Conservation (phyloP, 2,888 invertebrate genomes). For the Sabatieria punctata region DNA sequence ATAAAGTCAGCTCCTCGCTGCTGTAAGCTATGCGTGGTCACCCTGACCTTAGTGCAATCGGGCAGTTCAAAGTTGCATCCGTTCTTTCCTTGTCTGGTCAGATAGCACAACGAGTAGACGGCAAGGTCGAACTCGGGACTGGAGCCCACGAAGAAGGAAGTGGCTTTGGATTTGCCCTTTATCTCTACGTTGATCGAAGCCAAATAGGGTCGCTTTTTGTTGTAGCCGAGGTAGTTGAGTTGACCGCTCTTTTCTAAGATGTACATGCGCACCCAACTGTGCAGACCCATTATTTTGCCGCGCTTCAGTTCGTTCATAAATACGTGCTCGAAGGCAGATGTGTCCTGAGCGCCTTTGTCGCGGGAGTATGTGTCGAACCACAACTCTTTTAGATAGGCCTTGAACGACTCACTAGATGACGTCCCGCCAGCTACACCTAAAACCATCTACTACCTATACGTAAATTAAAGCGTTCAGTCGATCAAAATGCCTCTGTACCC, state of each 20-base stretch:
- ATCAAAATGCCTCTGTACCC: no score
- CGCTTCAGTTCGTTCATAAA: conserved; percentile 55
- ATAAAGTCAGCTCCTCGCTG: no score
- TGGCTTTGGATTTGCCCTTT: background rate
- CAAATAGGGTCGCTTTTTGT: conserved; percentile 40
- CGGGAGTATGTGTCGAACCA: conserved; percentile 54
- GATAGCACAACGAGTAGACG: conserved; percentile 64
- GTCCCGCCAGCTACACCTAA: conserved; percentile 6
- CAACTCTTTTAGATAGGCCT: conserved; percentile 29
- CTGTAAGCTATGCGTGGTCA: no score
- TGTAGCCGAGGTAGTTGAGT: conserved; percentile 59
- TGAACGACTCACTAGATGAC: no score
- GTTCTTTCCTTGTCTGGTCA: conserved; percentile 50
- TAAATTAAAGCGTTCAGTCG: no score
- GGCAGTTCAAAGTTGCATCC: conserved; percentile 36
- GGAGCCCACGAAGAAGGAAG: conserved; percentile 20
- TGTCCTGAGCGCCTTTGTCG: conserved; percentile 47
- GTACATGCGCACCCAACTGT: conserved; percentile 70
- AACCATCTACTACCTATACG: no score
- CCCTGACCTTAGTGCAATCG: conserved; percentile 1
- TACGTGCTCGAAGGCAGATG: conserved; percentile 74
- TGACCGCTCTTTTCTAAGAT: conserved; percentile 42
- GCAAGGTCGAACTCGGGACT: conserved; percentile 78
- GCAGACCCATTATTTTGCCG: conserved; percentile 56
- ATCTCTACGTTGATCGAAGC: background rate